Evolutionary conservation across 2,888 invertebrate species (phyloP).

Genomic region (Macaria notata): DNA sequence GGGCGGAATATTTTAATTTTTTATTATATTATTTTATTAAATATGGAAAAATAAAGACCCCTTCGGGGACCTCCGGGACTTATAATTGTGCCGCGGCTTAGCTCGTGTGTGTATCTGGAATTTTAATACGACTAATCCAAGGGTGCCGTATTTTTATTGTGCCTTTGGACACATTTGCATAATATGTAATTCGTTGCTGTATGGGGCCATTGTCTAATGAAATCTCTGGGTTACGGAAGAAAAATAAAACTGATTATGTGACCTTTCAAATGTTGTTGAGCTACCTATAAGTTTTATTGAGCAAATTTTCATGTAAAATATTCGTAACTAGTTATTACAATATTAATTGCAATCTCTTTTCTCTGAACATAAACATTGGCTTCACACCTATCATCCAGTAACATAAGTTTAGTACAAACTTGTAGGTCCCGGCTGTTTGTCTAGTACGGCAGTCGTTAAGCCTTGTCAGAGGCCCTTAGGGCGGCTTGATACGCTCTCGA

Average conservation of each 20-base stretch:
- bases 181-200: constrained; percentile 47
- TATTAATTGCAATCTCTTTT: not conserved
- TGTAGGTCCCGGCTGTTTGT: no score
- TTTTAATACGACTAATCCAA: constrained; percentile 69
- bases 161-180: constrained; percentile 63
- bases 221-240: constrained; percentile 9
- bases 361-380: no score
- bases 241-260: not conserved
- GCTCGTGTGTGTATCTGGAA: constrained; percentile 64
- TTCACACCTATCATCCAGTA: no score
- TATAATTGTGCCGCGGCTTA: constrained; percentile 57
- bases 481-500: no score
- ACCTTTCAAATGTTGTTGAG: no score
- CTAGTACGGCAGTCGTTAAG: no score
- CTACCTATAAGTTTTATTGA: no score
- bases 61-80: constrained; percentile 51
- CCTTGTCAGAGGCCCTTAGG: no score
- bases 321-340: not conserved
- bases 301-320: not conserved
- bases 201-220: constrained; percentile 40
- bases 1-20: constrained; percentile 74
- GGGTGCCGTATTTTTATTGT: constrained; percentile 67
- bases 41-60: constrained; percentile 64
- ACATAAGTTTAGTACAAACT: no score
- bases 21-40: constrained; percentile 63